Evolutionary conservation across 2,888 invertebrate genomes (phyloP).

Genomic region (Tenthredo livida): DNA sequence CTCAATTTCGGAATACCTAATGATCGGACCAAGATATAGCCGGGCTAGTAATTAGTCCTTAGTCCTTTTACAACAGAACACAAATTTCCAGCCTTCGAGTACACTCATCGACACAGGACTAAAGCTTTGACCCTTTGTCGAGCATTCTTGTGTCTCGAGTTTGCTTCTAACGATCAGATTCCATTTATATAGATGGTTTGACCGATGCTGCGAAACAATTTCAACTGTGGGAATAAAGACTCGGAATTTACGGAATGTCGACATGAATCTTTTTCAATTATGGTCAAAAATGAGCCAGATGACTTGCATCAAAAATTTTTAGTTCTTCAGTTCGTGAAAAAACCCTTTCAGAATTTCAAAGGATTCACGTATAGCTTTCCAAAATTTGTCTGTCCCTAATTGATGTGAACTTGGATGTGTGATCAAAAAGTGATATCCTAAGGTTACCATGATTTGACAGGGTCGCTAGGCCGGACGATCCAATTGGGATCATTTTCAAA

Average conservation of each 20-base stretch:
- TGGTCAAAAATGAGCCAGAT: too few relatives aligned
- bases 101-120: neutral
- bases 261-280: too few relatives aligned
- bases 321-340: neutral
- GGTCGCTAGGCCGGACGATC: conserved; percentile 59
- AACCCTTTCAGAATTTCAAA: neutral
- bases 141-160: neutral
- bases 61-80: neutral
- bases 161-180: neutral
- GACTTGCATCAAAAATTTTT: too few relatives aligned
- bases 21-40: neutral
- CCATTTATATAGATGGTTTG: neutral
- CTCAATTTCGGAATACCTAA: conserved; percentile 69
- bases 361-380: too few relatives aligned
- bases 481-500: conserved; percentile 59
- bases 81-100: neutral
- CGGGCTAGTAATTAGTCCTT: neutral
- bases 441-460: conserved; percentile 67
- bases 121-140: neutral
- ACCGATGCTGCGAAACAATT: neutral
- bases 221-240: neutral
- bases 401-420: neutral
- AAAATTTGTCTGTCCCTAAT: too few relatives aligned
- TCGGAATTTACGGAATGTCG: too few relatives aligned
- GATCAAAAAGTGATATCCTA: too few relatives aligned